A percentile compares a stretch with the other conserved stretches of the same genome.
Evolutionary conservation across 2,797 vertebrate species (phyloP).

Genomic region (Alfaro cultratus): DNA sequence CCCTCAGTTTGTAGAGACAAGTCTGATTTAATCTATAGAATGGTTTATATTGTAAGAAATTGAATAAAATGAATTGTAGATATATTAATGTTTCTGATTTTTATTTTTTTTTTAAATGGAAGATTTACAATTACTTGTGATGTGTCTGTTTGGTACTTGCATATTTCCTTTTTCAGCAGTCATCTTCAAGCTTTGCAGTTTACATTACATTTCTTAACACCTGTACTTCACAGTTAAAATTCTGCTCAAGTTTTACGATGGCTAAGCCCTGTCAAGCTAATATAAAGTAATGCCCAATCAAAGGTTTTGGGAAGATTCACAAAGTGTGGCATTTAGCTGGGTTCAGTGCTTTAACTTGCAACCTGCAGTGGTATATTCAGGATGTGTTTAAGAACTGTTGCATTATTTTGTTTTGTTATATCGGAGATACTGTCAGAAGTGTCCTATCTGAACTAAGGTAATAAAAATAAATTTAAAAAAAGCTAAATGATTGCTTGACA

Average conservation of each 20-base stretch:
- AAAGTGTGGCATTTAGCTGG: neutral
- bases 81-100: slow-evolving; percentile 33
- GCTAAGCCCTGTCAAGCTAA: neutral
- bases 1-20: slow-evolving; percentile 62
- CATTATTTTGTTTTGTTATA: neutral
- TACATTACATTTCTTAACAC: neutral
- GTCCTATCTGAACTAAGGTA: neutral
- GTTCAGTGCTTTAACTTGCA: neutral
- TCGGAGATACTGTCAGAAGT: neutral
- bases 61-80: slow-evolving; percentile 73
- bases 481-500: neutral
- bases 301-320: neutral
- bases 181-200: neutral
- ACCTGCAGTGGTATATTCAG: neutral
- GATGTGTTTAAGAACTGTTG: neutral
- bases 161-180: neutral
- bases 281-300: neutral
- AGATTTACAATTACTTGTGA: neutral
- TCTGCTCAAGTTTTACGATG: neutral
- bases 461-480: neutral
- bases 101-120: neutral
- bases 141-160: neutral
- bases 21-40: slow-evolving; percentile 68
- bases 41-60: slow-evolving; percentile 76
- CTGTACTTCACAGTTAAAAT: neutral